phyloP scores from a whole-genome alignment of 2,113 vertebrate genomes.

The Trogon surrucura region DNA sequence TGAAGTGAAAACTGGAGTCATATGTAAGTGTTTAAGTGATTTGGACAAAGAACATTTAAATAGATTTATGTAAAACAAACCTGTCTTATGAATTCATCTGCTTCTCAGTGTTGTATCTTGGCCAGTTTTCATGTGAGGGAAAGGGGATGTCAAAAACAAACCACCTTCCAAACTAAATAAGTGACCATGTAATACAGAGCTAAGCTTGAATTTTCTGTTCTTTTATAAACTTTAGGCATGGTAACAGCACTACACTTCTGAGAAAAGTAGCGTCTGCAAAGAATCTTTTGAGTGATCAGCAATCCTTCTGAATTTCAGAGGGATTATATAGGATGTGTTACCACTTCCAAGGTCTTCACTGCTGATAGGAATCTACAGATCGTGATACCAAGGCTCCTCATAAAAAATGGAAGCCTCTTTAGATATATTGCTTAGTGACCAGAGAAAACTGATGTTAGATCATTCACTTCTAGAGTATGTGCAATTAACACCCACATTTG shows the following conservation, averaged over 20 bases:
- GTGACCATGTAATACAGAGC: neutral
- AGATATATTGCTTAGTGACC: neutral
- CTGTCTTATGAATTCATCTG: neutral
- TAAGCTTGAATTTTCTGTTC: neutral
- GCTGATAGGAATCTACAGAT: neutral
- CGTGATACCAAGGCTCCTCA: neutral
- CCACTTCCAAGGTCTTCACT: neutral
- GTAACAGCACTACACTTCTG: neutral
- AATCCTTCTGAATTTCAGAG: neutral
- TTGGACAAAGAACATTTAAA: neutral
- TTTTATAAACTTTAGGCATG: neutral
- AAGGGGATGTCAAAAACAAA: neutral
- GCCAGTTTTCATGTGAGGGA: neutral
- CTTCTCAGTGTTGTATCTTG: neutral
- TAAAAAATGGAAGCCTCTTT: neutral
- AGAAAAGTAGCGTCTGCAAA: neutral
- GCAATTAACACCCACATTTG: neutral
- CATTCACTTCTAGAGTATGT: neutral
- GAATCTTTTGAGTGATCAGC: neutral
- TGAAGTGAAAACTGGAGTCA: neutral
- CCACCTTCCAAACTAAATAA: neutral
- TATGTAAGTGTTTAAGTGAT: neutral
- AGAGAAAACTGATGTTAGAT: neutral
- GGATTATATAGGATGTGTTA: neutral
- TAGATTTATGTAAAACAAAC: neutral